A percentile compares a stretch with the other conserved stretches of the same genome.
These are phyloP conservation scores for Drosophila murphyi DNA, from an alignment of 1,140 invertebrate genomes.

Conservation along the genomic window DNA sequence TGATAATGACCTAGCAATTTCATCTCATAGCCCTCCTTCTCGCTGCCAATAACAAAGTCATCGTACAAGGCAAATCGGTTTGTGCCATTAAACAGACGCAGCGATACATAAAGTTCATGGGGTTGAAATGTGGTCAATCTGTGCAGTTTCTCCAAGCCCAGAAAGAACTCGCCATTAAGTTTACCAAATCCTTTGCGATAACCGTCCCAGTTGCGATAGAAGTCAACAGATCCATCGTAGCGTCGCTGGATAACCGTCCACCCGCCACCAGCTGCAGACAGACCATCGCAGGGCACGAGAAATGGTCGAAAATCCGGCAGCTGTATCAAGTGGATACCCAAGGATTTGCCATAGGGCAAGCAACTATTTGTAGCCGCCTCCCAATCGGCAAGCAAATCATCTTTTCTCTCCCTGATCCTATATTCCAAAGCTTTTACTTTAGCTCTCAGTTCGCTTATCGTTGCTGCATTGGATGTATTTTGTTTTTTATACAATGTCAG, in stretches of 20 bases:
- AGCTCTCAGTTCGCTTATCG: slow-evolving; percentile 44
- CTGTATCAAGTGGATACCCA: slow-evolving; percentile 60
- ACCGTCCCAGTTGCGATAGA: slow-evolving; percentile 87
- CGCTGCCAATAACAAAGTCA: slow-evolving; percentile 87
- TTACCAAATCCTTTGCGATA: slow-evolving; percentile 89
- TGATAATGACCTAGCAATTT: slow-evolving; percentile 87
- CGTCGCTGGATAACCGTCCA: slow-evolving; percentile 88
- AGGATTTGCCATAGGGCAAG: slow-evolving; percentile 39
- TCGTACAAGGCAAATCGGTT: slow-evolving; percentile 87
- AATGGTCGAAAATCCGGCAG: slow-evolving; percentile 61
- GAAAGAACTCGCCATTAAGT: slow-evolving; percentile 87
- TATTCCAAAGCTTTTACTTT: slow-evolving; percentile 37
- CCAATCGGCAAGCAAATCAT: slow-evolving; percentile 68
- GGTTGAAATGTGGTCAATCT: slow-evolving; percentile 86
- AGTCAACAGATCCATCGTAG: slow-evolving; percentile 87
- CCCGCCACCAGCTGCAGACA: slow-evolving; percentile 74
- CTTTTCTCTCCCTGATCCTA: slow-evolving; percentile 58
- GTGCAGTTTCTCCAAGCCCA: slow-evolving; percentile 87
- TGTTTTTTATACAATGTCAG: slow-evolving; percentile 43
- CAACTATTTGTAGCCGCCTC: slow-evolving; percentile 62
- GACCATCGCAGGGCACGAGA: slow-evolving; percentile 58
- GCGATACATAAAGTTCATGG: slow-evolving; percentile 87
- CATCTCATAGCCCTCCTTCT: slow-evolving; percentile 88
- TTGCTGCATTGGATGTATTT: slow-evolving; percentile 34
- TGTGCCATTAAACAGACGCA: slow-evolving; percentile 86